These are phyloP conservation scores for Heliopora coerulea DNA, from an alignment of 92 coral and sea anemone species.

Conservation along the genomic window DNA sequence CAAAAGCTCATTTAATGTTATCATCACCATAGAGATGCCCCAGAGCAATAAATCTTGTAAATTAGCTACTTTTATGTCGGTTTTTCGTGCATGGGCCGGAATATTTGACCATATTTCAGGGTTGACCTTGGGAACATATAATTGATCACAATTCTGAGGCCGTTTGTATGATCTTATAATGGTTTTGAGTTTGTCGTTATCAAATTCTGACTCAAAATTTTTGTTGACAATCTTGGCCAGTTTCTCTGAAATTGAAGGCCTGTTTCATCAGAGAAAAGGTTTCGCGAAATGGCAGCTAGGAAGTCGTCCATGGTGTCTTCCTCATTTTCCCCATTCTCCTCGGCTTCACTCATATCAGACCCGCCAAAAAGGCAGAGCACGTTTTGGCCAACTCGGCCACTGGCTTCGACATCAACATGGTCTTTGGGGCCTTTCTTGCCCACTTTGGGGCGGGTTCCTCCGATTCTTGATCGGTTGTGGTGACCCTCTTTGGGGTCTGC, in stretches of 20 bases:
- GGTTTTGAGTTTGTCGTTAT: background rate
- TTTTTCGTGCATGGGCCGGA: background rate
- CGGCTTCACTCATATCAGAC: background rate
- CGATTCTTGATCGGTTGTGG: too few relatives aligned
- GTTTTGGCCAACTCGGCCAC: background rate
- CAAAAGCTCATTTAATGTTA: background rate
- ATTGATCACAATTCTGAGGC: constrained; percentile 6
- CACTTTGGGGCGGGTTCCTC: background rate
- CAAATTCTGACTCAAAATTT: background rate
- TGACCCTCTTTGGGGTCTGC: background rate
- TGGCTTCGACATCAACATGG: background rate
- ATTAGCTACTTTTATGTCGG: constrained; percentile 12
- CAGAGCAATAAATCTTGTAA: background rate
- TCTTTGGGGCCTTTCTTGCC: background rate
- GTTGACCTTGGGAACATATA: constrained; percentile 14
- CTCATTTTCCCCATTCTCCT: too few relatives aligned
- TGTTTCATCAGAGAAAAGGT: background rate
- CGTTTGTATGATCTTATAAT: background rate
- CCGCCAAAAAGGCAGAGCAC: background rate
- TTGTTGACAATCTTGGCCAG: constrained; percentile 5
- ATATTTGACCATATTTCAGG: constrained; percentile 15
- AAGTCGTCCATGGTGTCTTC: background rate
- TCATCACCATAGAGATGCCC: background rate
- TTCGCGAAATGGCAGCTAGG: background rate
- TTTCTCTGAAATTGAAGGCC: background rate